Evolutionary conservation across 2,113 vertebrate genomes (phyloP).

Genomic region (Phasianus colchicus): DNA sequence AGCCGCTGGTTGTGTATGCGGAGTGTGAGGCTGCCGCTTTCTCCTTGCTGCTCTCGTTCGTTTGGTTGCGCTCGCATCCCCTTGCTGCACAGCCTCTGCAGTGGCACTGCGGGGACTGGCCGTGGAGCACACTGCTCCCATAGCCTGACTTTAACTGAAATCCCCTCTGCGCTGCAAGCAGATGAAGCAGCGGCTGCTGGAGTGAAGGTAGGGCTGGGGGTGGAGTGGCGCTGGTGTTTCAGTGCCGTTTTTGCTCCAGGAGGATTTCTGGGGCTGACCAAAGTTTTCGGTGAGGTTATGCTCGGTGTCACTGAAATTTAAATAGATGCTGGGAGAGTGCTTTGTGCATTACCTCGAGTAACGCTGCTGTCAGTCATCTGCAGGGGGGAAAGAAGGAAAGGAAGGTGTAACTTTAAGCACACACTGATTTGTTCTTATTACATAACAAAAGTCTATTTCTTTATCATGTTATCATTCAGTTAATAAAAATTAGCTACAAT

Average conservation of each 20-base stretch:
- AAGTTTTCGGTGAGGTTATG: background rate
- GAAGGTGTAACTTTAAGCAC: slow-evolving; percentile 84
- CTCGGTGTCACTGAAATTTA: background rate
- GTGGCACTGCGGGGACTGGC: slow-evolving; percentile 57
- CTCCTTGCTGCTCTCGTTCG: slow-evolving; percentile 67
- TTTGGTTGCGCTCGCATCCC: slow-evolving; percentile 73
- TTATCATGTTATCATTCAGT: slow-evolving; percentile 92
- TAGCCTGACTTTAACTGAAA: slow-evolving; percentile 51
- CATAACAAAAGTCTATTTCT: slow-evolving; percentile 89
- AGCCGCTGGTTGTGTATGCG: slow-evolving; percentile 16
- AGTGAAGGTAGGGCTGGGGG: background rate
- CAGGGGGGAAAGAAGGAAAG: slow-evolving; percentile 62
- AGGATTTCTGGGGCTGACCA: background rate
- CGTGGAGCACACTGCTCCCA: background rate
- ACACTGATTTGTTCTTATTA: slow-evolving; percentile 88
- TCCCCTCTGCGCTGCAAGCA: background rate
- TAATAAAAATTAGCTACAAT: slow-evolving; percentile 99
- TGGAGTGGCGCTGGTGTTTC: background rate
- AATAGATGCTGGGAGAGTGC: slow-evolving; percentile 29
- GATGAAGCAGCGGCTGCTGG: slow-evolving; percentile 58
- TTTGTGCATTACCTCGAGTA: slow-evolving; percentile 61
- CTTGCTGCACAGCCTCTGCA: slow-evolving; percentile 66
- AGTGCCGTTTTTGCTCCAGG: background rate
- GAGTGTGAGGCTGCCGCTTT: slow-evolving; percentile 26
- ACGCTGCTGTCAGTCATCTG: slow-evolving; percentile 51